phyloP scores from a whole-genome alignment of 1,140 invertebrate species.

The Zophobas atratus region DNA sequence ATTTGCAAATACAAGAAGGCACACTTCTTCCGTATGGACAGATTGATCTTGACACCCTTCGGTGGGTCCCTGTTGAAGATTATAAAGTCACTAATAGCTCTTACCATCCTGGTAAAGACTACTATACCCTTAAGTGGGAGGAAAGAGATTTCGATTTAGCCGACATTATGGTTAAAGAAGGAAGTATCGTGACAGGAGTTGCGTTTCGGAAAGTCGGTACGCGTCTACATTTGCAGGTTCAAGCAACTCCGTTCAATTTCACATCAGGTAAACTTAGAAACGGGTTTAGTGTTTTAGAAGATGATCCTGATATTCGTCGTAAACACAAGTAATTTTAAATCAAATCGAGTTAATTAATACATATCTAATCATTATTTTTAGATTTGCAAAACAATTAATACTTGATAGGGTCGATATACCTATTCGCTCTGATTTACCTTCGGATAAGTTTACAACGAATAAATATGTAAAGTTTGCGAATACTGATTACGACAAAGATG shows the following conservation, averaged over 20 bases:
- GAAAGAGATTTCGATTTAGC: neutral
- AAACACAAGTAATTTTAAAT: neutral
- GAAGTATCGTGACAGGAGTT: neutral
- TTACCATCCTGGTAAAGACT: conserved; percentile 57
- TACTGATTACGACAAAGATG: conserved; percentile 73
- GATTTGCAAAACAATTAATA: conserved; percentile 69
- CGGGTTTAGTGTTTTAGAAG: conserved; percentile 17
- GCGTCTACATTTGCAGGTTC: neutral
- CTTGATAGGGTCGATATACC: conserved; percentile 80
- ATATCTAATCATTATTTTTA: neutral
- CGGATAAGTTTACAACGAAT: conserved; percentile 68
- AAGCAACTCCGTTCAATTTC: neutral
- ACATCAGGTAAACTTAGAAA: neutral
- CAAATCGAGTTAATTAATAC: neutral
- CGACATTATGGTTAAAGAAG: conserved; percentile 1
- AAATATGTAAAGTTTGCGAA: conserved; percentile 64
- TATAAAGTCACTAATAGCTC: conserved; percentile 71
- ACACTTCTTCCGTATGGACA: conserved; percentile 74
- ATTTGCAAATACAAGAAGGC: conserved; percentile 70
- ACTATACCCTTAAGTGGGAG: neutral
- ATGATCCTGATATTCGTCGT: conserved; percentile 22
- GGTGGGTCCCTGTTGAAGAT: conserved; percentile 77
- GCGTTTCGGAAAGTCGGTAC: neutral
- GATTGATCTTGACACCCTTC: conserved; percentile 73
- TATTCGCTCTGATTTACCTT: conserved; percentile 76